Evolutionary conservation across 2,888 invertebrate genomes (phyloP), one percentile per base, ranked within the genome.

Genomic region (Tortricodes alternella): DNA sequence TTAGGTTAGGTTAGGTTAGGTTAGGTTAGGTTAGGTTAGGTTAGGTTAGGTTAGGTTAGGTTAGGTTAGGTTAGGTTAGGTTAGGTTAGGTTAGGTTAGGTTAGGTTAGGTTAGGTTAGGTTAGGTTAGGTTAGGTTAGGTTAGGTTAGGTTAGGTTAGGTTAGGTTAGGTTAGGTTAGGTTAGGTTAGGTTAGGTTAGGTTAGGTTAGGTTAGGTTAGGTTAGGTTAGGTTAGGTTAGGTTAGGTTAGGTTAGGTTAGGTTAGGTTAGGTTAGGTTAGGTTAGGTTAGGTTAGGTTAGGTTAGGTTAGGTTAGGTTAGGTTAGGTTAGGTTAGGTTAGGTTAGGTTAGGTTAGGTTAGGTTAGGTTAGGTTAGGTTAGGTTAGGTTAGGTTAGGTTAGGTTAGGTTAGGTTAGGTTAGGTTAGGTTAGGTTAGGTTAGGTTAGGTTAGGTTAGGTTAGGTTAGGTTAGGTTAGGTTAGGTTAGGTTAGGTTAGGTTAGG

Each of bases 361-460:
- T 64, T 59, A 62, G 62, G 62, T 62, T 62, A 59, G 61, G 8
- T 37, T 15, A 52, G 58, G 61, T 59, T 52, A 49, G 50, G 53
- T 61, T 37, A 43, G 55, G 53, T 60, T 61, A 58, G 58, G 58
- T 59, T 60, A 58, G 56, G 52, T 59, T 59, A 50, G 48, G 58
- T 59, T 58, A 53, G 46, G 52, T 61, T 59, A 53, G 61, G 58
- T 60, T 59, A 59, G 53, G 60, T 60, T 58, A 58, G 57, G 57
- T 50, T 58, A 48, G 59, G 58, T 62, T 58, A 60, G 59, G 59
- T 63, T 60, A 58, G 62, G 60, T 58, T 61, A 60, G 61, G 60
- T 61, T 62, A 59, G 61, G 61, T 56, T 56, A 58, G 58, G 53
- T 62, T 61, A 61, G 61, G 62, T 62, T 61, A 61, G 60, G 61